phyloP scores from a whole-genome alignment of 2,113 vertebrate species.

The Odocoileus hemionus region DNA sequence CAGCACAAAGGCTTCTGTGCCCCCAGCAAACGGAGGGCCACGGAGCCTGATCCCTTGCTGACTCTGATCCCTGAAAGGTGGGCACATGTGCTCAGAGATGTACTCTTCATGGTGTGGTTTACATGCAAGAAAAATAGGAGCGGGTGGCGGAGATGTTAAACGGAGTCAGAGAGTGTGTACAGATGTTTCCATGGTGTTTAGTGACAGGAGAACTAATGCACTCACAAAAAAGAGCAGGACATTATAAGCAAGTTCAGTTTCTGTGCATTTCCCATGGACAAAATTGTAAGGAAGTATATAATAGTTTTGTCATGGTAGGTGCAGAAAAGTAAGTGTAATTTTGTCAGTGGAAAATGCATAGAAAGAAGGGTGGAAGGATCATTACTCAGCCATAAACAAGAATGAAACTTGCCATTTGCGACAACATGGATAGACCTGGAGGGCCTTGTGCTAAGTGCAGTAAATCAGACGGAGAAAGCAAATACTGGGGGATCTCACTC shows the following conservation, averaged over 20 bases:
- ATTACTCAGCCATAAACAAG: background rate
- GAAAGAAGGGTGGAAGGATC: fast-evolving
- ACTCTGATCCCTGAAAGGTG: too few species aligned
- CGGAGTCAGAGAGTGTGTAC: fast-evolving
- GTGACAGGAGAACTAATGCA: fast-evolving
- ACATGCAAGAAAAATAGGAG: fast-evolving
- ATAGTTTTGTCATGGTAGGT: fast-evolving
- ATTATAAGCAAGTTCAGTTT: fast-evolving
- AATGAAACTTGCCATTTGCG: fast-evolving
- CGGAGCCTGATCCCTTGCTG: fast-evolving
- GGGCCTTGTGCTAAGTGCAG: background rate
- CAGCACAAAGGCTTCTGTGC: background rate
- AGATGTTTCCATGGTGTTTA: fast-evolving
- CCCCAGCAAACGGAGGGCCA: fast-evolving
- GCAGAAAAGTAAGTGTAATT: fast-evolving
- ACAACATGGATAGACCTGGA: fast-evolving
- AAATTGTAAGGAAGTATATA: fast-evolving
- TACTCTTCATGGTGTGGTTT: background rate
- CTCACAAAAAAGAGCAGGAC: fast-evolving
- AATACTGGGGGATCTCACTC: fast-evolving
- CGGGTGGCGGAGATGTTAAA: fast-evolving
- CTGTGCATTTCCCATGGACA: fast-evolving
- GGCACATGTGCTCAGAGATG: background rate
- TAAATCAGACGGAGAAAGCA: background rate
- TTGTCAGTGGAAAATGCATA: fast-evolving